Base-by-base conservation (phyloP, 1,140 invertebrate species). In the Ylistrum balloti region DNA sequence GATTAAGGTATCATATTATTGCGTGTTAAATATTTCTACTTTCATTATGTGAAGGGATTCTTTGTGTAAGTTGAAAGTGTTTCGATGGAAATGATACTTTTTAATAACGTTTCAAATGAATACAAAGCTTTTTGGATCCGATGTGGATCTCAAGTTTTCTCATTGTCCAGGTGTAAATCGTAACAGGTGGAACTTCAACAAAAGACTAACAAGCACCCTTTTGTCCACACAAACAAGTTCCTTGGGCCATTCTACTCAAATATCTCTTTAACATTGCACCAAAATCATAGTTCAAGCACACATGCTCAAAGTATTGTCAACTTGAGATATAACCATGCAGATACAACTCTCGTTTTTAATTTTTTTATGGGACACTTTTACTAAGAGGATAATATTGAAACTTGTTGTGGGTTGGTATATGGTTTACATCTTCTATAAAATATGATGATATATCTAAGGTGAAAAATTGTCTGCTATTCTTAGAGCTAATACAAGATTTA, bases 91-190 rank as follows among this genome's bases (percentile, higher is more conserved):
- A 28, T n/a, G 56, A 74, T 74, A 74, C 56, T 74, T 74, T 74
- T 74, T 74, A 74, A 74, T 74, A 74, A 74, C 56, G 28, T 74
- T 74, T 74, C 20, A 22, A 74, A 22, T 7, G 22, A 74, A 74
- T 28, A 28, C 56, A 74, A 74, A 74, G 56, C 56, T 74, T 74
- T 0, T 28, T n/a, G 28, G 56, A 74, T 74, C 56, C n/a, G 13
- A 74, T 74, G 56, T 74, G 3, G 56, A 74, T 74, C 56, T 74
- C 56, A n/a, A 74, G 56, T 74, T 74, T 74, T 74, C 22, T 74
- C 1, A n/a, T n/a, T 74, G 0, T 7, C 56, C 56, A 74, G 56
- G 56, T 74, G 56, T 74, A 74, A 74, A 74, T 17, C 41, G 9
- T 13, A 45, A 38, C 35, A 28, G 56, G 3, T 17, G 22, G 56